A percentile compares a stretch with the other conserved stretches of the same genome.
Evolutionary conservation across 1,140 invertebrate species (phyloP).

Genomic region (Dendrolimus kikuchii): DNA sequence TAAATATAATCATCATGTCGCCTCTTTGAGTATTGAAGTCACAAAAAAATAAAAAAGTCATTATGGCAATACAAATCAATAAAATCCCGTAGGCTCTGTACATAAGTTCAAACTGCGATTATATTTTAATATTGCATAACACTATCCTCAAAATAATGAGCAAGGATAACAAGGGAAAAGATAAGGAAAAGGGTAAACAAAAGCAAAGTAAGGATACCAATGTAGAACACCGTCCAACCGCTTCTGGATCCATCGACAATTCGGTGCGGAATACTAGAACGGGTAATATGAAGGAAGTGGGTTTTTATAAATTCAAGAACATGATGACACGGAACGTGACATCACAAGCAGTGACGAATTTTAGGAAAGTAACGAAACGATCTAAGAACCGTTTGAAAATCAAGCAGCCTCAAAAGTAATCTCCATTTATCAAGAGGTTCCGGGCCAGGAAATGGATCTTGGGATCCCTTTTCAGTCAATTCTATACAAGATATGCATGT

Average conservation of each 20-base stretch:
- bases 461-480: constrained; percentile 20
- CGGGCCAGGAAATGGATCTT: constrained; percentile 6
- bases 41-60: no score
- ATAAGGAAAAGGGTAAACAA: constrained; percentile 11
- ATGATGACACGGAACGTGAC: constrained; percentile 28
- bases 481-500: constrained; percentile 19
- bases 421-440: constrained; percentile 20
- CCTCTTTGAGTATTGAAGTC: no score
- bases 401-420: constrained; percentile 24
- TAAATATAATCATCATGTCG: no score
- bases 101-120: constrained; percentile 1
- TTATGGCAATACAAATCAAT: no score
- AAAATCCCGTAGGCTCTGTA: constrained; percentile 22
- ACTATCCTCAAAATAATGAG: constrained; percentile 15
- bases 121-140: constrained; percentile 9
- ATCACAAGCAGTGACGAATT: constrained; percentile 13
- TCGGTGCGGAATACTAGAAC: constrained; percentile 15
- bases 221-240: constrained; percentile 7
- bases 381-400: constrained; percentile 19
- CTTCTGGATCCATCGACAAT: constrained; percentile 6
- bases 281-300: constrained; percentile 25
- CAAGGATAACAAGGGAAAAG: constrained; percentile 19
- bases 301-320: constrained; percentile 29
- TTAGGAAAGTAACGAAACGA: constrained; percentile 13
- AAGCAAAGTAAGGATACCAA: constrained; percentile 15